Conservation (phyloP, 2,113 vertebrate genomes). For the Potamarius usumacintae region DNA sequence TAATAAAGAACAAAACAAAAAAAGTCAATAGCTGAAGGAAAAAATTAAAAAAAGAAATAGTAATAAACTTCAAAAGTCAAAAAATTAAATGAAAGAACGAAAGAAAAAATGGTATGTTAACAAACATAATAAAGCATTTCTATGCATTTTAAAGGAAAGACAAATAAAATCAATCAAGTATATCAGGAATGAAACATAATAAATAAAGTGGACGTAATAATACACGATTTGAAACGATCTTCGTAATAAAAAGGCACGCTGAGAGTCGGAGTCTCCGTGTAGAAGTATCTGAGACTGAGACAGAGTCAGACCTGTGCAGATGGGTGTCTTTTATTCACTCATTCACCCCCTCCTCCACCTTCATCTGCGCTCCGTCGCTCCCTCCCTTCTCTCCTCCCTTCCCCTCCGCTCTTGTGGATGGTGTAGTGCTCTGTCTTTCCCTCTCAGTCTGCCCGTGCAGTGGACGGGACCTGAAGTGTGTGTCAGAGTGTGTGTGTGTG, state of each 20-base stretch:
- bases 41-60: background rate
- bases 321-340: slow-evolving; percentile 56
- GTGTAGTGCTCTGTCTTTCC: slow-evolving; percentile 56
- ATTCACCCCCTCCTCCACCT: slow-evolving; percentile 51
- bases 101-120: background rate
- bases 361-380: slow-evolving; percentile 48
- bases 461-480: slow-evolving; percentile 72
- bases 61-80: background rate
- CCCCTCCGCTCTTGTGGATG: slow-evolving; percentile 61
- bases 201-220: background rate
- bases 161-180: background rate
- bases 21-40: background rate
- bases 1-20: background rate
- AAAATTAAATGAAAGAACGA: background rate
- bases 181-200: background rate
- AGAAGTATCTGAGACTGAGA: background rate
- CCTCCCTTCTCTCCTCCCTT: slow-evolving; percentile 64
- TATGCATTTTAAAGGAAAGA: background rate
- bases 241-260: slow-evolving; percentile 33
- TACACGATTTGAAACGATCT: background rate
- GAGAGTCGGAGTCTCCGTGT: slow-evolving; percentile 19
- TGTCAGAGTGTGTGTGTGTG: slow-evolving; percentile 66
- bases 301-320: slow-evolving; percentile 40
- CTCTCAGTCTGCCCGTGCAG: slow-evolving; percentile 65
- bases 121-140: background rate